Percentiles rank a stretch among this genome's conserved stretches.
These are phyloP conservation scores for Silurus lanzhouensis DNA, from an alignment of 2,797 vertebrate species.

Conservation along the genomic window DNA sequence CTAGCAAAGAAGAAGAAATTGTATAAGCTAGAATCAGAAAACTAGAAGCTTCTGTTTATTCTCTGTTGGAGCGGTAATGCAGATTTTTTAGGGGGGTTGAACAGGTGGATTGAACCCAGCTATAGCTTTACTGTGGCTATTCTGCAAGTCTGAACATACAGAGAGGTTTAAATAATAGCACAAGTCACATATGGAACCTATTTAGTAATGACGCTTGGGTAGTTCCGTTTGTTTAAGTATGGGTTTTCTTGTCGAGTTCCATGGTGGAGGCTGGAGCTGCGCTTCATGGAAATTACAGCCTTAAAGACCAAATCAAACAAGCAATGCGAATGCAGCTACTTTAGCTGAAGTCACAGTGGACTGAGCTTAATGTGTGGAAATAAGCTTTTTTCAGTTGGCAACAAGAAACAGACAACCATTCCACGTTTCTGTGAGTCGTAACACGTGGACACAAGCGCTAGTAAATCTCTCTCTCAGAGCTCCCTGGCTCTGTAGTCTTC, in stretches of 20 bases:
- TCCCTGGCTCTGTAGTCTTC: constrained; percentile 7
- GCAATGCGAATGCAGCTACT: constrained; percentile 25
- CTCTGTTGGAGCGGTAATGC: background rate
- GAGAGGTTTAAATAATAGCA: constrained; percentile 53
- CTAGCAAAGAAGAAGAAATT: background rate
- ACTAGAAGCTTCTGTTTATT: constrained; percentile 5
- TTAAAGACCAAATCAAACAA: constrained; percentile 51
- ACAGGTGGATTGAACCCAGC: constrained; percentile 40
- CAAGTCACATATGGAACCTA: constrained; percentile 50
- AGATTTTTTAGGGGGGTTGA: constrained; percentile 6
- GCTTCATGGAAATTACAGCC: constrained; percentile 43
- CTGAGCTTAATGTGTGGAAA: constrained; percentile 35
- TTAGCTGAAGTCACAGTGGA: constrained; percentile 22
- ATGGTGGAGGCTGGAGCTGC: constrained; percentile 14
- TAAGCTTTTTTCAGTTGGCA: constrained; percentile 35
- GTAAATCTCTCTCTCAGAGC: constrained; percentile 35
- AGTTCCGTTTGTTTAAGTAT: constrained; percentile 44
- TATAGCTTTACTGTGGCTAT: constrained; percentile 18
- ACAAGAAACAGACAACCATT: constrained; percentile 17
- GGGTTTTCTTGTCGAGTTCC: constrained; percentile 38
- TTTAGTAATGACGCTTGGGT: constrained; percentile 44
- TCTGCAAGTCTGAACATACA: constrained; percentile 41
- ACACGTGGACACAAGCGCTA: constrained; percentile 28
- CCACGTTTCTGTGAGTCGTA: constrained; percentile 39
- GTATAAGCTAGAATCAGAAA: background rate